These are phyloP conservation scores for Rhagonycha fulva DNA, from an alignment of 2,888 invertebrate genomes.

Conservation along the genomic window DNA sequence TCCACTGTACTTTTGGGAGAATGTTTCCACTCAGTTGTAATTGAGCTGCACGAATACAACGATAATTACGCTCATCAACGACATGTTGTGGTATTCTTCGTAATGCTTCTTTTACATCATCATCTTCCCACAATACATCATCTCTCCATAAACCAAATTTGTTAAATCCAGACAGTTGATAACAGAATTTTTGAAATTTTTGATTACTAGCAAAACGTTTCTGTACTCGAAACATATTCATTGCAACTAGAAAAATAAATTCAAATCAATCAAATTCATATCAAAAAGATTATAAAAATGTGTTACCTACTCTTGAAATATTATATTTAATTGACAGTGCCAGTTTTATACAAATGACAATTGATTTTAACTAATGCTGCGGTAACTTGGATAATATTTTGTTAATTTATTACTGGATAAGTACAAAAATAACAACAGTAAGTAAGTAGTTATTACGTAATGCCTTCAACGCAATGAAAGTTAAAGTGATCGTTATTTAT, in stretches of 20 bases:
- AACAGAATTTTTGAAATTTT: slow-evolving; percentile 72
- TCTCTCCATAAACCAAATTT: slow-evolving; percentile 81
- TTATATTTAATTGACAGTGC: not conserved
- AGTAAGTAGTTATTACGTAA: no score
- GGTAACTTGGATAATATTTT: no score
- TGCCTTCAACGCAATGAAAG: no score
- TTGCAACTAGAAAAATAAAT: not conserved
- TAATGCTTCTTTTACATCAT: slow-evolving; percentile 80
- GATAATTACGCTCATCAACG: slow-evolving; percentile 82
- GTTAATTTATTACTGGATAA: no score
- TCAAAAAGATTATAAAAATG: no score
- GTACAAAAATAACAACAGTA: no score
- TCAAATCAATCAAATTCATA: not conserved
- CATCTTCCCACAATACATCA: slow-evolving; percentile 73
- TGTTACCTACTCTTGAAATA: not conserved
- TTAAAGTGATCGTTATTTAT: no score
- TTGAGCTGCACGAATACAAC: slow-evolving; percentile 82
- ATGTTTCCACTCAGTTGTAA: slow-evolving; percentile 75
- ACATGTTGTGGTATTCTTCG: slow-evolving; percentile 74
- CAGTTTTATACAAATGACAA: not conserved
- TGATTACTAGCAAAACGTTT: slow-evolving; percentile 49
- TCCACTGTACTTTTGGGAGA: slow-evolving; percentile 94
- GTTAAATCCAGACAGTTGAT: slow-evolving; percentile 79
- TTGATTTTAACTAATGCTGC: not conserved
- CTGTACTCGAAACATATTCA: slow-evolving; percentile 37